Conservation (phyloP, 2,888 invertebrate genomes). For the Tiliacea citrago region DNA sequence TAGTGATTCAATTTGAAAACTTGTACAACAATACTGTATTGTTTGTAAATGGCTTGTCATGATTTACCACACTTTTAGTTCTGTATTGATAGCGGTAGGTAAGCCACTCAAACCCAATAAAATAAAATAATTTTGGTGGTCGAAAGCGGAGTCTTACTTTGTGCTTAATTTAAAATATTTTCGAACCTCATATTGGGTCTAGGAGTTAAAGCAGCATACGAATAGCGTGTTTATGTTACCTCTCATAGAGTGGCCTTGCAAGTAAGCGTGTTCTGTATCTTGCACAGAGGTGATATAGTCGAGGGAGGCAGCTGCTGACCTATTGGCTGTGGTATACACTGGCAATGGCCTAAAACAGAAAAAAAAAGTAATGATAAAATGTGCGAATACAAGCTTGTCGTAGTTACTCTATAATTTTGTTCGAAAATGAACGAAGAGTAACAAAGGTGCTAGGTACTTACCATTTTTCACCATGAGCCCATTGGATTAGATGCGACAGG, state of each 20-base stretch:
- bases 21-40: too few relatives aligned
- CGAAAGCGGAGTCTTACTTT: background rate
- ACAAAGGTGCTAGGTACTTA: constrained; percentile 54
- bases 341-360: constrained; percentile 53
- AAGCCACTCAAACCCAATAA: too few relatives aligned
- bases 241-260: constrained; percentile 94
- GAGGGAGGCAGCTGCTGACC: constrained; percentile 38
- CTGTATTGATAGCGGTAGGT: too few relatives aligned
- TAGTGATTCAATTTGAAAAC: too few relatives aligned
- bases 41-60: too few relatives aligned
- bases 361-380: background rate
- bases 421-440: background rate
- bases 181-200: background rate
- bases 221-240: constrained; percentile 85
- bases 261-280: constrained; percentile 91
- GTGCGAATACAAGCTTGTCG: background rate
- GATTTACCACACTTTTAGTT: too few relatives aligned
- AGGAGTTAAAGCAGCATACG: background rate
- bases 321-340: constrained; percentile 14
- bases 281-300: constrained; percentile 55
- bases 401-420: background rate
- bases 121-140: too few relatives aligned
- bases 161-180: background rate
- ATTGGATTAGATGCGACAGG: constrained; percentile 94
- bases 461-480: constrained; percentile 95